Percentiles rank a stretch among this genome's conserved stretches.
phyloP scores from a whole-genome alignment of 2,888 invertebrate species.

The Cynaeus angustus region DNA sequence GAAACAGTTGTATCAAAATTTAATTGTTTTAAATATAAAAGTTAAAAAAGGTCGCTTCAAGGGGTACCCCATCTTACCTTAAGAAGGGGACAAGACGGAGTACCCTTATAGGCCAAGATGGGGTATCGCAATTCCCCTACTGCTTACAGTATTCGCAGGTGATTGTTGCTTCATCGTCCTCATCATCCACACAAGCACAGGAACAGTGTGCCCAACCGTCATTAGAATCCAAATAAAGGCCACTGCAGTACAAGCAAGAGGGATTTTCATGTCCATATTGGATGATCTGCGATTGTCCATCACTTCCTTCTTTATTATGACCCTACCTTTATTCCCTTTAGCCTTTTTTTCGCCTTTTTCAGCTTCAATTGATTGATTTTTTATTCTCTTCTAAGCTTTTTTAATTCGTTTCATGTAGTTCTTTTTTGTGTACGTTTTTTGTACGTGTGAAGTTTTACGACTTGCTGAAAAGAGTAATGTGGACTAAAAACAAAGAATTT shows the following conservation, averaged over 20 bases:
- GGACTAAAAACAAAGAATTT: slow-evolving; percentile 4
- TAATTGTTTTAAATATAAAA: slow-evolving; percentile 17
- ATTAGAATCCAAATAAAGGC: no score
- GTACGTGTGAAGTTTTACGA: neutral
- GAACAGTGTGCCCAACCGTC: no score
- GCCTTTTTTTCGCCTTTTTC: slow-evolving; percentile 5
- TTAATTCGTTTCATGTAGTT: slow-evolving; percentile 23
- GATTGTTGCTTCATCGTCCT: slow-evolving; percentile 31
- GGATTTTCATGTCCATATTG: slow-evolving; percentile 4
- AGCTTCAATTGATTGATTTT: slow-evolving; percentile 20
- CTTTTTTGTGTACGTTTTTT: neutral
- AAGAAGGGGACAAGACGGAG: no score
- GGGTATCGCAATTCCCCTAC: slow-evolving; percentile 1
- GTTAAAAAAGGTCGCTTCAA: no score
- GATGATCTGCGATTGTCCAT: slow-evolving; percentile 4
- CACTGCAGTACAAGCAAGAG: slow-evolving; percentile 19
- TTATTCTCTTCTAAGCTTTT: slow-evolving; percentile 1
- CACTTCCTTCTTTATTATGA: neutral
- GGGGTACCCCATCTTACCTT: no score
- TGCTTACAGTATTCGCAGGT: slow-evolving; percentile 20
- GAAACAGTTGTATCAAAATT: neutral
- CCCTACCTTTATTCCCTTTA: neutral
- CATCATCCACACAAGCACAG: slow-evolving; percentile 41
- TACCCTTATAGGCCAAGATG: no score
- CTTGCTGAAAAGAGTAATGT: neutral